phyloP scores from a whole-genome alignment of 2,888 invertebrate genomes.

The Limnephilus lunatus region DNA sequence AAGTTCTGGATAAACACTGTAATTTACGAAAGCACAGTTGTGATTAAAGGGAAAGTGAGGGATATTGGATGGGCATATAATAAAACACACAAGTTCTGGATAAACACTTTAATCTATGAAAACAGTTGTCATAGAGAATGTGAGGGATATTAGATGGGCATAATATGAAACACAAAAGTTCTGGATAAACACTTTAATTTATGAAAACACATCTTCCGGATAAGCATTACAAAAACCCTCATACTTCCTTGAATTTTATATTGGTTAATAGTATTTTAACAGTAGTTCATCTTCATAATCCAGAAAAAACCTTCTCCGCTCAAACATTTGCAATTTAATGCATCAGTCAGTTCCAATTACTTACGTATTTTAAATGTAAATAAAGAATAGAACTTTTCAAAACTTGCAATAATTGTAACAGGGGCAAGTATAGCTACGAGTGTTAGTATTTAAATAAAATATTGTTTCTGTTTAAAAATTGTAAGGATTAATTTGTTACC shows the following conservation, averaged over 20 bases:
- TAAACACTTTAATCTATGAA: no score
- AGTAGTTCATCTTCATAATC: neutral
- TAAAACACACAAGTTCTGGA: no score
- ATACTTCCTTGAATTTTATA: constrained; percentile 42
- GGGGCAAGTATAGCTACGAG: neutral
- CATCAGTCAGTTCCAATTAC: neutral
- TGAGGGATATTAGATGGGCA: no score
- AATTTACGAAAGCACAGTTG: constrained; percentile 36
- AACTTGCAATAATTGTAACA: neutral
- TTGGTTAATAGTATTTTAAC: constrained; percentile 20
- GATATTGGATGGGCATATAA: neutral
- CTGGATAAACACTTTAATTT: constrained; percentile 30
- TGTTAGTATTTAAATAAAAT: no score
- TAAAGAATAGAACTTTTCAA: neutral
- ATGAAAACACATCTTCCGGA: constrained; percentile 49
- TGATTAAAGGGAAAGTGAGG: neutral
- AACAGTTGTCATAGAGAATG: no score
- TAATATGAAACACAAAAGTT: neutral
- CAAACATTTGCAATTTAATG: neutral
- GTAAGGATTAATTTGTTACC: no score
- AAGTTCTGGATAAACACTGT: constrained; percentile 2
- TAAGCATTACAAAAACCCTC: constrained; percentile 49
- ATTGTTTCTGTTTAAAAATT: no score
- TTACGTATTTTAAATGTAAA: neutral
- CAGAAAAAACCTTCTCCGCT: neutral